A percentile compares a stretch with the other conserved stretches of the same genome.
phyloP scores from a whole-genome alignment of 1,140 invertebrate species.

The Plectus sambesii region DNA sequence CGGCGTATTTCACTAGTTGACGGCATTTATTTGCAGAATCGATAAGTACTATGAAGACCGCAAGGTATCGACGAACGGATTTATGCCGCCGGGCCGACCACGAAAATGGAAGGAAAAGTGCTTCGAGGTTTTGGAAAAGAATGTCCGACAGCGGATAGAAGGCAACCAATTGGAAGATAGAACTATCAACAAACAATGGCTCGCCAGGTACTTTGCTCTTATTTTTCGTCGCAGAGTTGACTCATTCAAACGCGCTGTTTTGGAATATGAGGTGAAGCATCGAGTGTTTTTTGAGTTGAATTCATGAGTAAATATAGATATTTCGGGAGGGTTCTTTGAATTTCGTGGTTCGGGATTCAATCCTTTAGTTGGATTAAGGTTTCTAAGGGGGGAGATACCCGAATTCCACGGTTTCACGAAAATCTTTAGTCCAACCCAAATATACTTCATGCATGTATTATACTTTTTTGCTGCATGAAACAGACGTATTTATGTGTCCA shows the following conservation, averaged over 20 bases:
- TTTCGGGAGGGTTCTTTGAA: too few species aligned
- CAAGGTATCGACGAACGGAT: slow-evolving; percentile 51
- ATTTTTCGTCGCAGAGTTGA: slow-evolving; percentile 61
- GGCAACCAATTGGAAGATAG: slow-evolving; percentile 80
- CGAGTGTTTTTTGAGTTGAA: slow-evolving; percentile 51
- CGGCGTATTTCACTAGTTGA: not conserved
- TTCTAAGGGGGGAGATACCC: too few species aligned
- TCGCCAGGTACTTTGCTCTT: slow-evolving; percentile 54
- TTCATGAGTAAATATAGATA: slow-evolving; percentile 10
- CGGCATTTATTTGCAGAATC: slow-evolving; percentile 45
- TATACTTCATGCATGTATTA: too few species aligned
- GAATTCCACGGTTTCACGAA: too few species aligned
- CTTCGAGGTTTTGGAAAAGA: slow-evolving; percentile 44
- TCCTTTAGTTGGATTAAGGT: too few species aligned
- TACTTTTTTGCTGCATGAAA: too few species aligned
- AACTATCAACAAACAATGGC: slow-evolving; percentile 83
- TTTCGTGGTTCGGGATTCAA: too few species aligned
- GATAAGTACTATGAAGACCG: slow-evolving; percentile 44
- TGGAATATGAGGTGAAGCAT: slow-evolving; percentile 58
- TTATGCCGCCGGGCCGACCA: slow-evolving; percentile 79
- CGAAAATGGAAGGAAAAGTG: slow-evolving; percentile 81
- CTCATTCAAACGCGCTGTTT: slow-evolving; percentile 72
- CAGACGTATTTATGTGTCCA: too few species aligned
- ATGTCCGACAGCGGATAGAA: slow-evolving; percentile 46
- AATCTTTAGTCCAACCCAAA: too few species aligned